Evolutionary conservation across 2,113 vertebrate species (phyloP), one percentile per base, ranked within the genome.

Genomic region (Tenebrosternarchus preto): DNA sequence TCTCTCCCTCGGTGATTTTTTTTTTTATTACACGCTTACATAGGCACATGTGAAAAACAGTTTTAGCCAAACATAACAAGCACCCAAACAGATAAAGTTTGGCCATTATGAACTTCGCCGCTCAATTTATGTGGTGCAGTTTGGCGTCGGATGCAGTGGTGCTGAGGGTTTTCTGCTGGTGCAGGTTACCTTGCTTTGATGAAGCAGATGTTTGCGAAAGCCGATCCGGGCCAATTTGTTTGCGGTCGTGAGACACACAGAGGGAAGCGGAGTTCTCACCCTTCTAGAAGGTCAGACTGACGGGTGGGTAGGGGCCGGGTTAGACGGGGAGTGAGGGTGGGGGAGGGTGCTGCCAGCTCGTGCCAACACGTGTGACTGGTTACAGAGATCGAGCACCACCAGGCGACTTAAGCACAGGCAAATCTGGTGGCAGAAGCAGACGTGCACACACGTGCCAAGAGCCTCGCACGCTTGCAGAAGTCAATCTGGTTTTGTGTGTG

Each of bases 371-470:
- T 84, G 83, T 53, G 55, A 81, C 70, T 84, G 73, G 70, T 81
- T 84, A 84, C 79, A 84, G 73, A 81, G 70, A 84, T 84, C 83
- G 75, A 81, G 75, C 80, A 81, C 83, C 83, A 84, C 76, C 83
- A 84, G 79, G 75, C 68, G 68, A 84, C 63, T 71, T 81, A 77
- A 78, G 79, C 79, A 75, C 66, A 73, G 83, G 70, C 20, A 46
- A 60, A 57, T 75, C 39, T 55, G 59, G 74, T 84, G 79, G 74
- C 73, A 83, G 77, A 78, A 55, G 78, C 69, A 69, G 24, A 80
- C 68, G 56, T 59, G 73, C 55, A 73, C 73, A 66, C 56, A 73
- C 66, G 43, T 36, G n/a, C 57, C 72, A 43, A 22, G 71, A 29
- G 20, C 9, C 66, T 67, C 80, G 73, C 63, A 77, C 61, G 67